These are phyloP conservation scores for Thinocorus orbignyianus DNA, from an alignment of 2,113 vertebrate species.

Conservation along the genomic window DNA sequence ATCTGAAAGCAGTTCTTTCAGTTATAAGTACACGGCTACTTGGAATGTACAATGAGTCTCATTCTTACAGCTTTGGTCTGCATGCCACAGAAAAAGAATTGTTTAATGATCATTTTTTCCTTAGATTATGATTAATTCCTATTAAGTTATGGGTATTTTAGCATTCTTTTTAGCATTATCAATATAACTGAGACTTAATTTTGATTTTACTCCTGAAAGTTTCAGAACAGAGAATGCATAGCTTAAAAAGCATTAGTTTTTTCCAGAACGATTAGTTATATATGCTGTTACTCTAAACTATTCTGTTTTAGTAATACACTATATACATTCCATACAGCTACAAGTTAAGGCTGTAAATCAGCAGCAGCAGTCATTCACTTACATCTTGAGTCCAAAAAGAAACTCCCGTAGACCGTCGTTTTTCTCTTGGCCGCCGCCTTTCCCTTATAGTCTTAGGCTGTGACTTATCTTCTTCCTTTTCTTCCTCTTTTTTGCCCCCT, in stretches of 20 bases:
- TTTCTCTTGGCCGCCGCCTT: slow-evolving; percentile 93
- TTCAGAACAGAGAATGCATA: neutral
- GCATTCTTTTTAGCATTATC: neutral
- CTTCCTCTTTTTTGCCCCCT: slow-evolving; percentile 88
- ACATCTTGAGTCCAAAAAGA: slow-evolving; percentile 94
- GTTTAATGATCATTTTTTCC: neutral
- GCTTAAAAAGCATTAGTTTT: neutral
- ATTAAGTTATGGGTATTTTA: neutral
- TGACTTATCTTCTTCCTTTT: slow-evolving; percentile 96
- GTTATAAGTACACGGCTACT: neutral
- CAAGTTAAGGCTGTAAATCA: neutral
- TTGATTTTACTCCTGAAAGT: neutral
- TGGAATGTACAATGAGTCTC: neutral
- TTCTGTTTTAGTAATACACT: neutral
- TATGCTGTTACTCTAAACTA: neutral
- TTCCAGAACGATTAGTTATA: neutral
- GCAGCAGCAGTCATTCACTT: slow-evolving; percentile 39
- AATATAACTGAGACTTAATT: neutral
- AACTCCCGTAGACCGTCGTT: slow-evolving; percentile 93
- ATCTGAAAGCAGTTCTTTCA: neutral
- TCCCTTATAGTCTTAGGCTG: slow-evolving; percentile 95
- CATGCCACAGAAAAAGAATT: neutral
- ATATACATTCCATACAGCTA: neutral
- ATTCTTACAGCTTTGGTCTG: neutral
- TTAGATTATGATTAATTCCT: neutral